phyloP scores from a whole-genome alignment of 2,113 vertebrate genomes.

The Phrynosoma blainvillii region DNA sequence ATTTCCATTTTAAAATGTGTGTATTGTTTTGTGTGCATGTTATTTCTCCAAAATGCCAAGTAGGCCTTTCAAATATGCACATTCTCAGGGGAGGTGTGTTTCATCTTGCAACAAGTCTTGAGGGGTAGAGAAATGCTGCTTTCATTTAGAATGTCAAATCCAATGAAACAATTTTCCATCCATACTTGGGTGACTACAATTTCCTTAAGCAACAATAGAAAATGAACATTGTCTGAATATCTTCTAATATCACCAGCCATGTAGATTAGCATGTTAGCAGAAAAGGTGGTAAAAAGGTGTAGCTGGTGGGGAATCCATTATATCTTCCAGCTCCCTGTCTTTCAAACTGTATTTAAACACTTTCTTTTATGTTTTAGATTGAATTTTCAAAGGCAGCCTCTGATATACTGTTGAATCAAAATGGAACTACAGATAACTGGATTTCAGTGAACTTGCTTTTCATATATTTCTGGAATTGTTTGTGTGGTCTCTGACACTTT shows the following conservation, averaged over 20 bases:
- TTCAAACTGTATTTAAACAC: slow-evolving; percentile 1
- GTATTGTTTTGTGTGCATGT: too few relatives aligned
- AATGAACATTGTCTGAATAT: background rate
- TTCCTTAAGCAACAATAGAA: background rate
- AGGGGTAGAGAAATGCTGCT: too few relatives aligned
- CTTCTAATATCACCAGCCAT: background rate
- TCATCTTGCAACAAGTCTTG: too few relatives aligned
- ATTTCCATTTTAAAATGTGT: too few relatives aligned
- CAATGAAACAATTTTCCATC: too few relatives aligned
- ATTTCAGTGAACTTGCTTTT: background rate
- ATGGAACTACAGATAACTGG: background rate
- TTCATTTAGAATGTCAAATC: too few relatives aligned
- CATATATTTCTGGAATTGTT: background rate
- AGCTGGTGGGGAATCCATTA: background rate
- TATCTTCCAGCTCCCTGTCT: background rate
- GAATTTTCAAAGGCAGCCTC: slow-evolving; percentile 6
- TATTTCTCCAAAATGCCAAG: too few relatives aligned
- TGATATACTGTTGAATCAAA: background rate
- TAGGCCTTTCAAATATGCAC: too few relatives aligned
- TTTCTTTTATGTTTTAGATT: background rate
- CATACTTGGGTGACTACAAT: background rate
- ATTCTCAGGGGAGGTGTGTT: too few relatives aligned
- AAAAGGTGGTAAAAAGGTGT: background rate
- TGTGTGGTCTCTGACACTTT: background rate
- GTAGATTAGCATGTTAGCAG: background rate